Conservation (phyloP, 2,797 vertebrate species). For the Myioborus melanocephalus region DNA sequence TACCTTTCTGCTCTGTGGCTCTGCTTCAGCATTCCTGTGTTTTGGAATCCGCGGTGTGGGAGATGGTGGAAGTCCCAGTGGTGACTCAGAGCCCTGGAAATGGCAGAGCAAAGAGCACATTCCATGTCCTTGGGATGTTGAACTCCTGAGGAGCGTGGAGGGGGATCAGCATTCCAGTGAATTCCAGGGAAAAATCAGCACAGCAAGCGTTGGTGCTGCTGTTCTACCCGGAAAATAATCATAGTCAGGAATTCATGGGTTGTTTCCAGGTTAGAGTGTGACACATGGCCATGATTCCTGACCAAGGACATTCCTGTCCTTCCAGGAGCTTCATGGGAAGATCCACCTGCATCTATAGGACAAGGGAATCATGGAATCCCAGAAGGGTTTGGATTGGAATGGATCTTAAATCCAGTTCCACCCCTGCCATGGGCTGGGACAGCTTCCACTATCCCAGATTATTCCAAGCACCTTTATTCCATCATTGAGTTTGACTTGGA, state of each 20-base stretch:
- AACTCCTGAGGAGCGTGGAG: neutral
- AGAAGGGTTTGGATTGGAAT: neutral
- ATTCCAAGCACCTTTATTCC: neutral
- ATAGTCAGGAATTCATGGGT: rapidly evolving
- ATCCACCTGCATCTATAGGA: neutral
- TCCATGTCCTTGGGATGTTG: rapidly evolving
- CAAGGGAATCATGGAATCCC: neutral
- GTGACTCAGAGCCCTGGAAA: neutral
- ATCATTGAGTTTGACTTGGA: rapidly evolving
- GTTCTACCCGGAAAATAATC: neutral
- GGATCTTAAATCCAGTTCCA: neutral
- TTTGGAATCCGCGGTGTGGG: neutral
- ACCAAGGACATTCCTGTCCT: neutral
- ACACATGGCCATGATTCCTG: rapidly evolving
- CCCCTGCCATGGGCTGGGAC: neutral
- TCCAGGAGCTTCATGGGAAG: neutral
- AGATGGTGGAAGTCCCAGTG: rapidly evolving
- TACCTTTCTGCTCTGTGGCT: neutral
- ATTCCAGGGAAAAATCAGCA: neutral
- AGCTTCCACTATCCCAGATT: neutral
- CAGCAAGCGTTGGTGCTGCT: rapidly evolving
- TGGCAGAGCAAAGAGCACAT: neutral
- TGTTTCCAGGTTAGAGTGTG: neutral
- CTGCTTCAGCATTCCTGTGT: neutral
- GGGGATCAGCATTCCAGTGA: neutral